A percentile compares a stretch with the other conserved stretches of the same genome.
These are phyloP conservation scores for Pseudopipra pipra DNA, from an alignment of 2,113 vertebrate genomes.

Conservation along the genomic window DNA sequence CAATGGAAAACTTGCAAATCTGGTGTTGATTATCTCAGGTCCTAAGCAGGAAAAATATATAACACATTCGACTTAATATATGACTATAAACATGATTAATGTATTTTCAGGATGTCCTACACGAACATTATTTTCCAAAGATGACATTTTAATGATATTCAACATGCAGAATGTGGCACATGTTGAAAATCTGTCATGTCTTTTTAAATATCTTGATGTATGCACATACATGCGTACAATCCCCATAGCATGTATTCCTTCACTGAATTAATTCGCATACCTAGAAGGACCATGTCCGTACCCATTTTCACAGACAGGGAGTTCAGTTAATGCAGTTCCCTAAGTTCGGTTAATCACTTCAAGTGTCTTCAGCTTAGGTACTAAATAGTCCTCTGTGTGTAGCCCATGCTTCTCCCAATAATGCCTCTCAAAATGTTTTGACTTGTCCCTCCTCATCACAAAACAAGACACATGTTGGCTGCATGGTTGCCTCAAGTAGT, in stretches of 20 bases:
- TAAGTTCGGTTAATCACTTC: neutral
- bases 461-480: neutral
- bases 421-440: neutral
- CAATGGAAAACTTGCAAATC: slow-evolving; percentile 21
- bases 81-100: slow-evolving; percentile 1
- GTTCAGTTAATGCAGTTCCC: neutral
- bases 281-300: neutral
- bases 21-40: neutral
- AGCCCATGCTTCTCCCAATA: neutral
- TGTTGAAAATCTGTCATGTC: neutral
- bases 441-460: neutral
- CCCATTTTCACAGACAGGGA: neutral
- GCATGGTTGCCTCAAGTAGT: neutral
- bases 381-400: neutral
- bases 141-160: neutral
- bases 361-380: neutral
- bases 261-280: neutral
- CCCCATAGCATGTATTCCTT: neutral
- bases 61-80: neutral
- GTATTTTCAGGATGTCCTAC: slow-evolving; percentile 1
- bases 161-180: neutral
- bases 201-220: neutral
- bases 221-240: neutral
- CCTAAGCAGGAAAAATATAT: neutral
- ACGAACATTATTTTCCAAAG: neutral